A percentile compares a stretch with the other conserved stretches of the same genome.
Evolutionary conservation across 2,113 vertebrate species (phyloP).

Genomic region (Pluvianellus socialis): DNA sequence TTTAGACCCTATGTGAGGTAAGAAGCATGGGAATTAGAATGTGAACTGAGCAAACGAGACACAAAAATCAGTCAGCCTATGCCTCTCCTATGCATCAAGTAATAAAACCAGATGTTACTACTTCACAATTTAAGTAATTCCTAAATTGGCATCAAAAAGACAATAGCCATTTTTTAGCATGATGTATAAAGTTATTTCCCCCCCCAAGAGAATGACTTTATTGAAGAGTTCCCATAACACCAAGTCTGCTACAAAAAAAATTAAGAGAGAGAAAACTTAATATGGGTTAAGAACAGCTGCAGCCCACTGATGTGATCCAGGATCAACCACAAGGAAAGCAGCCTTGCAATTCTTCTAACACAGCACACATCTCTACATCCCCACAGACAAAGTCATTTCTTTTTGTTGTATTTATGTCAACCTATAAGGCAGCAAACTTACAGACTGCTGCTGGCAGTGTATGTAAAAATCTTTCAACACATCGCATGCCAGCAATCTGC

Average conservation of each 20-base stretch:
- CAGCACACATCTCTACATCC: slow-evolving; percentile 45
- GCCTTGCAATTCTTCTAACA: slow-evolving; percentile 46
- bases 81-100: not conserved
- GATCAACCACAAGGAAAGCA: slow-evolving; percentile 50
- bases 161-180: slow-evolving; percentile 42
- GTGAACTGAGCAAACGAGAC: not conserved
- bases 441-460: slow-evolving; percentile 22
- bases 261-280: not conserved
- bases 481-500: slow-evolving; percentile 59
- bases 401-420: slow-evolving; percentile 57
- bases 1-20: not conserved
- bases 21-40: not conserved
- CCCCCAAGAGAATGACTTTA: slow-evolving; percentile 11
- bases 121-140: slow-evolving; percentile 19
- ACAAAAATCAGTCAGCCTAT: not conserved
- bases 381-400: slow-evolving; percentile 48
- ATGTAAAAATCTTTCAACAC: slow-evolving; percentile 71
- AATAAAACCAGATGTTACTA: slow-evolving; percentile 27
- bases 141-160: slow-evolving; percentile 21
- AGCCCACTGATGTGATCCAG: slow-evolving; percentile 24
- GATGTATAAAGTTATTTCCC: slow-evolving; percentile 31
- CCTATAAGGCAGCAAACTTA: slow-evolving; percentile 55
- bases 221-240: slow-evolving; percentile 48
- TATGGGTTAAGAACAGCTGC: slow-evolving; percentile 16
- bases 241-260: slow-evolving; percentile 51